phyloP scores from a whole-genome alignment of 2,113 vertebrate genomes.

The Propithecus coquereli region DNA sequence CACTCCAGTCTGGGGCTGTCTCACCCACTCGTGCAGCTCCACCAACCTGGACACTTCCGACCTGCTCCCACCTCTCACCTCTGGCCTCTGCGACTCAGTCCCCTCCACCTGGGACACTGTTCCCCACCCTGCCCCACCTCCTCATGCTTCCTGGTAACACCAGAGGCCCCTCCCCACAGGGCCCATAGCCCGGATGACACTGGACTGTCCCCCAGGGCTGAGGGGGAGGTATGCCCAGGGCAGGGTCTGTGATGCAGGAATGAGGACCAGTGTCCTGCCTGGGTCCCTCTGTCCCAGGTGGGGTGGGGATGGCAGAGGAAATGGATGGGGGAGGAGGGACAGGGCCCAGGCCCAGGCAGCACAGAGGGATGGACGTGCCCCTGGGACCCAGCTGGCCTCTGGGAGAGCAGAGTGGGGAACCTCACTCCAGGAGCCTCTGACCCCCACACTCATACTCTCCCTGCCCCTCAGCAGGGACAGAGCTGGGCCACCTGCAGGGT shows the following conservation, averaged over 20 bases:
- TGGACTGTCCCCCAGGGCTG: too few species aligned
- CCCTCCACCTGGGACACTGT: neutral
- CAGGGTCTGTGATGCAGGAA: too few species aligned
- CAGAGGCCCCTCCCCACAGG: neutral
- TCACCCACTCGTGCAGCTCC: too few species aligned
- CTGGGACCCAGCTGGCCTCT: neutral
- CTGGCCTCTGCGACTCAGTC: neutral
- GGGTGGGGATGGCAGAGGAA: neutral
- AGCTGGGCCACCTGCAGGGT: neutral
- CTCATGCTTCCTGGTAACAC: neutral
- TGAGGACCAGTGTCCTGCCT: neutral
- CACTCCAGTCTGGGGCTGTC: too few species aligned
- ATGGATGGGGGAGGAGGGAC: too few species aligned
- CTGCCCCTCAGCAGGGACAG: neutral
- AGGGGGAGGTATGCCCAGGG: fast-evolving
- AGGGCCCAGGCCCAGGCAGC: neutral
- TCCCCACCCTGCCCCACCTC: neutral
- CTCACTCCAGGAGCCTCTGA: fast-evolving
- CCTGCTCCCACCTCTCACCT: too few species aligned
- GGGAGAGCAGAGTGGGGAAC: neutral
- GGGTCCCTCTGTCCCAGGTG: neutral
- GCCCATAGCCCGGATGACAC: neutral
- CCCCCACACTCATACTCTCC: too few species aligned
- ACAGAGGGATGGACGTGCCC: neutral
- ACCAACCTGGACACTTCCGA: too few species aligned